Evolutionary conservation across 2,797 vertebrate genomes (phyloP).

Genomic region (Manis crassicaudata): DNA sequence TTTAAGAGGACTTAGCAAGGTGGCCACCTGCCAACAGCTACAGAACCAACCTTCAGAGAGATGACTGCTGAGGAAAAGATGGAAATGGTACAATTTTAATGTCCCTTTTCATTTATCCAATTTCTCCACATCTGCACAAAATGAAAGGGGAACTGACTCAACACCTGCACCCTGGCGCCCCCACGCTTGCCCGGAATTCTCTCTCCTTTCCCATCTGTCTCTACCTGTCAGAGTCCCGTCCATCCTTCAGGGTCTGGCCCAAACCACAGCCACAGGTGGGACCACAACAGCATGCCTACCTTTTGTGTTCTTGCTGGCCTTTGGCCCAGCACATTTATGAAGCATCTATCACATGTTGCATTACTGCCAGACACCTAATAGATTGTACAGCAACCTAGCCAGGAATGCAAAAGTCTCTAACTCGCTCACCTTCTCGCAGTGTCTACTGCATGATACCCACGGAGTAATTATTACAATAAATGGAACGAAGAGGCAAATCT

Average conservation of each 20-base stretch:
- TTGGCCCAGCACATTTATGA: neutral
- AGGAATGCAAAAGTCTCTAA: neutral
- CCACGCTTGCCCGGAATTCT: neutral
- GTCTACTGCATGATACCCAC: neutral
- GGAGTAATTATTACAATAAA: neutral
- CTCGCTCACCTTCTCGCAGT: neutral
- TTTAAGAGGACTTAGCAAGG: conserved; percentile 77
- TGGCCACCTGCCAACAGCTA: conserved; percentile 75
- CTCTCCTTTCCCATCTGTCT: neutral
- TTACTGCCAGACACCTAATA: neutral
- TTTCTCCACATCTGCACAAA: conserved; percentile 73
- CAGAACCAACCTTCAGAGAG: conserved; percentile 68
- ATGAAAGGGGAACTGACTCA: conserved; percentile 45
- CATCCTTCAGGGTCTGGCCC: neutral
- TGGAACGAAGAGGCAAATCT: neutral
- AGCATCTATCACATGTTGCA: neutral
- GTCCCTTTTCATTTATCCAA: conserved; percentile 73
- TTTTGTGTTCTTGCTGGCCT: neutral
- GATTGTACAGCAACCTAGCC: neutral
- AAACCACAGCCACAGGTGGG: neutral
- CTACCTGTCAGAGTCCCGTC: neutral
- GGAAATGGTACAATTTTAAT: conserved; percentile 64
- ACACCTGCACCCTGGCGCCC: neutral
- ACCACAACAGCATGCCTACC: neutral
- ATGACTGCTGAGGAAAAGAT: conserved; percentile 68